phyloP scores from a whole-genome alignment of 53 echinoderm and acorn worm genomes.

The Holothuria leucospilota region DNA sequence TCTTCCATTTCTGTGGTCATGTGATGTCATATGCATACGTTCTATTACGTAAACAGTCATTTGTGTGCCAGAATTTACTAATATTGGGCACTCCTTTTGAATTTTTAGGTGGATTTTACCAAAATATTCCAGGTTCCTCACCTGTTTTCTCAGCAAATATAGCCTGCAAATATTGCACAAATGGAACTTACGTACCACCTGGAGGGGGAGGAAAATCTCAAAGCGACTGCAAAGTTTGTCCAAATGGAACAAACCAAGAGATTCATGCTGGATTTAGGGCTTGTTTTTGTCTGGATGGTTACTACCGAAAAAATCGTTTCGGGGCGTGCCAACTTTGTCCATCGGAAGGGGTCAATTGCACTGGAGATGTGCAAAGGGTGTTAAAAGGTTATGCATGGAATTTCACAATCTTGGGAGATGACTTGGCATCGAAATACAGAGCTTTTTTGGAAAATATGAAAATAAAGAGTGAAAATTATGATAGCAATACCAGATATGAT shows the following conservation, averaged over 20 bases:
- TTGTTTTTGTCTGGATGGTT: constrained; percentile 12
- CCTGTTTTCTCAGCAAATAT: not conserved
- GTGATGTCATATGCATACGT: too few species aligned
- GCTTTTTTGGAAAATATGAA: not conserved
- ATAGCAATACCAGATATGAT: not conserved
- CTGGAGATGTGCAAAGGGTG: not conserved
- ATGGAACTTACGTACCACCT: constrained; percentile 1
- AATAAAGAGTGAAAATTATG: not conserved
- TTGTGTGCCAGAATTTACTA: too few species aligned
- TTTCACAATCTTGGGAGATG: not conserved
- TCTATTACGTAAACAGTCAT: too few species aligned
- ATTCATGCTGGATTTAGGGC: constrained; percentile 26
- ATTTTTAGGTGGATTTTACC: constrained; percentile 8
- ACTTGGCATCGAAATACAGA: not conserved
- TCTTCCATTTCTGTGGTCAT: too few species aligned
- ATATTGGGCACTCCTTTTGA: not conserved
- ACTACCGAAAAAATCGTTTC: constrained; percentile 25
- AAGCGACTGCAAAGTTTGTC: constrained; percentile 13
- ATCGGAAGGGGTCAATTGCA: constrained; percentile 5
- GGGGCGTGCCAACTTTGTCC: constrained; percentile 6
- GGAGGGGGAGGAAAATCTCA: not conserved
- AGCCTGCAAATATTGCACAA: constrained; percentile 14
- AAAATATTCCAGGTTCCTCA: not conserved
- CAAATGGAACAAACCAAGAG: constrained; percentile 22
- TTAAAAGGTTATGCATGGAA: constrained; percentile 1